Conservation (phyloP, 2,113 vertebrate species). For the Glareola pratincola region DNA sequence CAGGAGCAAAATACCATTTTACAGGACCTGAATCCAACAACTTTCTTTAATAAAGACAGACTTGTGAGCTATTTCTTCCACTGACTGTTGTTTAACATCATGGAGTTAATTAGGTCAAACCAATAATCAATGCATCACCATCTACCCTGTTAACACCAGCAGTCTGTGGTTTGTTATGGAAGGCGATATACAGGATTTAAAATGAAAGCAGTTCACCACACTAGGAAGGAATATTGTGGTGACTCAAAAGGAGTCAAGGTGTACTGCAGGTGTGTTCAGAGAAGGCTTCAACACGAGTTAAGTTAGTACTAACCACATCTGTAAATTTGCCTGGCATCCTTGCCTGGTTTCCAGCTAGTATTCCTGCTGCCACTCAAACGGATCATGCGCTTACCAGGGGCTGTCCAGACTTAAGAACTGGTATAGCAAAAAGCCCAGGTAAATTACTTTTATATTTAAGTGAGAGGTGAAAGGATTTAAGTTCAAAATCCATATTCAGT, state of each 20-base stretch:
- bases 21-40: not conserved
- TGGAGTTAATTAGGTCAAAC: constrained; percentile 44
- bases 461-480: not conserved
- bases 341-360: not conserved
- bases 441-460: not conserved
- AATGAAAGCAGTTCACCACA: not conserved
- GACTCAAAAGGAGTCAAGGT: not conserved
- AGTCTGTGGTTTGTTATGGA: not conserved
- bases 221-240: not conserved
- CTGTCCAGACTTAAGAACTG: not conserved
- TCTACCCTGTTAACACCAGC: not conserved
- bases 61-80: not conserved
- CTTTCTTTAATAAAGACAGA: not conserved
- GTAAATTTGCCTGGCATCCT: not conserved
- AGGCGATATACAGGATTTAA: not conserved
- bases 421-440: not conserved
- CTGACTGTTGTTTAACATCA: not conserved
- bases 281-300: not conserved
- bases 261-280: not conserved
- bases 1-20: not conserved
- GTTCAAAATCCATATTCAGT: not conserved
- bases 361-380: not conserved
- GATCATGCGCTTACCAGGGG: not conserved
- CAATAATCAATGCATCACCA: constrained; percentile 28
- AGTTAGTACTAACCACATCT: not conserved